These are phyloP conservation scores for Noctua janthina DNA, from an alignment of 2,888 invertebrate genomes.

Conservation along the genomic window DNA sequence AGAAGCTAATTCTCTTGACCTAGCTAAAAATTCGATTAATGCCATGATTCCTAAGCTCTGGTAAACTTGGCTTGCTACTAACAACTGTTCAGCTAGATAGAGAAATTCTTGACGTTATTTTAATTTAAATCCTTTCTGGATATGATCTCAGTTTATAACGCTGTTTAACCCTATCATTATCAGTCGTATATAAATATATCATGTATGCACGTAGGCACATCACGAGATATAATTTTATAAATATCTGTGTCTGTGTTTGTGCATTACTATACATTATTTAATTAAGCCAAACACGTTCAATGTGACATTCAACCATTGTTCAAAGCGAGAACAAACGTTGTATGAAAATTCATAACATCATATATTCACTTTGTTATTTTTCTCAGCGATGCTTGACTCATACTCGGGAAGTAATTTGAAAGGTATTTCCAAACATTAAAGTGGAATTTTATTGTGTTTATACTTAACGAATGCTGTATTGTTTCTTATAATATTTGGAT, in stretches of 20 bases:
- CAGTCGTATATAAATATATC: not conserved
- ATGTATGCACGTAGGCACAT: not conserved
- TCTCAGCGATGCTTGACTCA: conserved; percentile 7
- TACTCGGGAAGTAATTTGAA: conserved; percentile 33
- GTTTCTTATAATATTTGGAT: not conserved
- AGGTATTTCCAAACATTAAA: conserved; percentile 18
- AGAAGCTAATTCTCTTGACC: not conserved
- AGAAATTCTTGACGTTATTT: not conserved
- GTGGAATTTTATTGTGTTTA: conserved; percentile 5
- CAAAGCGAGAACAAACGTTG: conserved; percentile 63
- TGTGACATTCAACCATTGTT: conserved; percentile 60
- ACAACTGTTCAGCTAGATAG: not conserved
- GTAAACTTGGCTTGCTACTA: not conserved
- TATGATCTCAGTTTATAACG: not conserved
- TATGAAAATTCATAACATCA: conserved; percentile 63
- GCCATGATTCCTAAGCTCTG: not conserved
- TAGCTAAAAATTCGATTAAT: not conserved
- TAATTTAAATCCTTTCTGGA: not conserved
- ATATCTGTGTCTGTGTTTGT: conserved; percentile 6
- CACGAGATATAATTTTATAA: conserved; percentile 2
- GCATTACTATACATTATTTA: conserved; percentile 10
- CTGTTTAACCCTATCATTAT: not conserved
- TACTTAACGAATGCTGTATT: not conserved
- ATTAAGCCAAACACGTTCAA: conserved; percentile 50
- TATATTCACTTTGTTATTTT: conserved; percentile 28